Evolutionary conservation across 2,113 vertebrate genomes (phyloP), one percentile per base, ranked within the genome.

Genomic region (Otis tarda): DNA sequence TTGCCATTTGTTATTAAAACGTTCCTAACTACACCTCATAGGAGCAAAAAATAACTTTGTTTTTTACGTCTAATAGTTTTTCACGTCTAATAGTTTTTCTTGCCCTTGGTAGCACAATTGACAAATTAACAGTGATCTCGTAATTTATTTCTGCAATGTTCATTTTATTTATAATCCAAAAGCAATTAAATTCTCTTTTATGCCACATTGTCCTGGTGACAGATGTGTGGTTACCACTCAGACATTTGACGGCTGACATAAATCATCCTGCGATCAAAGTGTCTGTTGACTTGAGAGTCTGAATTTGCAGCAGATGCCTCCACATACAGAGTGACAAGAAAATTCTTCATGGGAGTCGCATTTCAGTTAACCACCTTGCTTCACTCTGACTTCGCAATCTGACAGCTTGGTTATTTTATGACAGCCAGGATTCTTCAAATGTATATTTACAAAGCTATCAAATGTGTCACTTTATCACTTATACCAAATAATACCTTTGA

Each of bases 201-300:
- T 97, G 97, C 96, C 96, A 96, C 97, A 95, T 94, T 97, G 95
- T 98, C 95, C 90, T 92, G 92, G 91, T 98, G 97, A 98, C 97
- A 98, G 97, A 98, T 98, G 97, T 96, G 97, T 96, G 97, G 97
- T 95, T 98, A 97, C 98, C 97, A 98, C 97, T 97, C 98, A 91
- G 90, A 97, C 92, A 92, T 97, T 97, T 97, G 98, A 98, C 84
- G 93, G 94, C 94, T 97, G 97, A 97, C 98, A 98, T 98, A 98
- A 98, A 98, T 99, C 98, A 98, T 97, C 92, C 88, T 86, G 68
- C 25, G 90, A 98, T 98, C 98, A 98, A 98, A 98, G 96, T 96
- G 96, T 97, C 97, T 97, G 67, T 97, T 96, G 96, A 97, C 95
- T 97, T 71, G 94, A 96, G 90, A 95, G 97, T 92, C 95, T 97